Evolutionary conservation across 1,140 invertebrate species (phyloP).

Genomic region (Planococcus citri): DNA sequence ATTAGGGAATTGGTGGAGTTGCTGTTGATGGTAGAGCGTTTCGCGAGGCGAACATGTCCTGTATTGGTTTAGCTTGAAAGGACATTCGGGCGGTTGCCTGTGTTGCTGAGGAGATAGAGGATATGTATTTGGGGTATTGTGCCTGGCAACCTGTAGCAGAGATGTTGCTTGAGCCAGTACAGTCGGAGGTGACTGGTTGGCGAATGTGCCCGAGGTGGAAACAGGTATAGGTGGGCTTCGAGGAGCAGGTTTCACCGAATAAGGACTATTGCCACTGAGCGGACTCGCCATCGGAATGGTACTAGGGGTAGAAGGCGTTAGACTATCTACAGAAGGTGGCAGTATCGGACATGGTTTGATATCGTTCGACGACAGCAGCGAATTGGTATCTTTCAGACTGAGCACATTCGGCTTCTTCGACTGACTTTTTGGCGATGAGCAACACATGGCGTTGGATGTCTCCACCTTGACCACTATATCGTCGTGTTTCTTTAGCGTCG

Average conservation of each 20-base stretch:
- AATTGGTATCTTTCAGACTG: conserved; percentile 24
- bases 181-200: conserved; percentile 24
- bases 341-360: conserved; percentile 21
- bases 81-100: conserved; percentile 13
- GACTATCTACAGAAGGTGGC: conserved; percentile 43
- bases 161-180: neutral
- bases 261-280: conserved; percentile 36
- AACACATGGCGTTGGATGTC: conserved; percentile 21
- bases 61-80: conserved; percentile 4
- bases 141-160: neutral
- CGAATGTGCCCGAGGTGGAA: conserved; percentile 27
- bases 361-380: conserved; percentile 24
- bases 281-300: conserved; percentile 34
- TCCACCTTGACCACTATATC: conserved; percentile 29
- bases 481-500: conserved; percentile 14
- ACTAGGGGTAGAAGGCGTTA: conserved; percentile 50
- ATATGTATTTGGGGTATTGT: conserved; percentile 25
- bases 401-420: conserved; percentile 22
- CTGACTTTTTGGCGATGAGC: conserved; percentile 23
- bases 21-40: conserved; percentile 22
- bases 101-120: conserved; percentile 26
- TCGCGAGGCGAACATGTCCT: conserved; percentile 21
- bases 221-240: neutral
- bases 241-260: conserved; percentile 40
- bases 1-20: conserved; percentile 30